phyloP scores from a whole-genome alignment of 2,113 vertebrate species.

The Xiphophorus maculatus region DNA sequence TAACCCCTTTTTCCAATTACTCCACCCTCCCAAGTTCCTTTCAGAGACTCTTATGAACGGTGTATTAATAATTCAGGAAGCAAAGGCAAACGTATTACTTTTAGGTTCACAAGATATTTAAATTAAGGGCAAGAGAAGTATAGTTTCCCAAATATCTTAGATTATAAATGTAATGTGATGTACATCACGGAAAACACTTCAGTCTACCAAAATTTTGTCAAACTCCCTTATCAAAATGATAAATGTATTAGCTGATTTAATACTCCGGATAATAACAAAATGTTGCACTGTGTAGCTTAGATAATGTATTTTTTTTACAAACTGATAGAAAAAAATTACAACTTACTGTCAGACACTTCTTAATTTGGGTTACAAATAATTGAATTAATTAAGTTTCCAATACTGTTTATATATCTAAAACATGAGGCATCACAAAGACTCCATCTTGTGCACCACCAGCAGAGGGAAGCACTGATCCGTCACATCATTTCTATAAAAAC shows the following conservation, averaged over 20 bases:
- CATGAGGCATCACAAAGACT: not conserved
- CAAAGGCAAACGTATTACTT: too few relatives aligned
- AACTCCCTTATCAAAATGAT: not conserved
- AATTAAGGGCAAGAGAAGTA: too few relatives aligned
- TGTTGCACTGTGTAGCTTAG: too few relatives aligned
- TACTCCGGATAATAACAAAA: too few relatives aligned
- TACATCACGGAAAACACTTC: not conserved
- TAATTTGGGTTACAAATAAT: not conserved
- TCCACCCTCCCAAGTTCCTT: too few relatives aligned
- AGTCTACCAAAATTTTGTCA: not conserved
- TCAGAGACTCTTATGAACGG: too few relatives aligned
- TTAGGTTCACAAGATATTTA: too few relatives aligned
- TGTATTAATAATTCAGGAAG: too few relatives aligned
- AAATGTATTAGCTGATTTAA: not conserved
- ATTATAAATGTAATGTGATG: too few relatives aligned
- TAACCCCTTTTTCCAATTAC: not conserved
- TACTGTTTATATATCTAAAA: not conserved
- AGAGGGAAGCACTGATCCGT: constrained; percentile 56
- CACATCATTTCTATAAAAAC: not conserved
- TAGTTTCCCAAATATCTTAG: too few relatives aligned
- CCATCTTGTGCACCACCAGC: constrained; percentile 41
- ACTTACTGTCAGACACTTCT: not conserved
- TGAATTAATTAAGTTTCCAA: not conserved
- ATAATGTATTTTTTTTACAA: too few relatives aligned
- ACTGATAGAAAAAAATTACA: not conserved